These are phyloP conservation scores for Zootoca vivipara DNA, from an alignment of 2,113 vertebrate species.

Conservation along the genomic window DNA sequence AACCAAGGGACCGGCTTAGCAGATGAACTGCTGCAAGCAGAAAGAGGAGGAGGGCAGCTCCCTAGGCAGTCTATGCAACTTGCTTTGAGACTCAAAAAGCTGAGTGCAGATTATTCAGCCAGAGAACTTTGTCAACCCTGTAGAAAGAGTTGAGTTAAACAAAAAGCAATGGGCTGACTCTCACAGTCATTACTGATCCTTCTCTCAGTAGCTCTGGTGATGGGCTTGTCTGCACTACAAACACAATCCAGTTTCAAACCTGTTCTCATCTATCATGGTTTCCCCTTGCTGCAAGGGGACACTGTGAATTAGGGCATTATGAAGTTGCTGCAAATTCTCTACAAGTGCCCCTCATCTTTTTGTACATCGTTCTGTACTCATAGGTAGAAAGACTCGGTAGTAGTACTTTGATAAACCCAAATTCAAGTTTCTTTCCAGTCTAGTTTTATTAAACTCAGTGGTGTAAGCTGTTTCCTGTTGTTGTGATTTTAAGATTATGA, in stretches of 20 bases:
- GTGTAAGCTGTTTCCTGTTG: neutral
- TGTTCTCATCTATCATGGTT: neutral
- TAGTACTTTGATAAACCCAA: neutral
- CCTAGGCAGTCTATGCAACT: neutral
- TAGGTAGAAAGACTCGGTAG: neutral
- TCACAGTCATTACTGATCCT: neutral
- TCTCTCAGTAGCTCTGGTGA: neutral
- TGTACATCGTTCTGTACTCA: no score
- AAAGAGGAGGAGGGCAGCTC: neutral
- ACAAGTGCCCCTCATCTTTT: neutral
- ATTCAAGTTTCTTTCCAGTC: no score
- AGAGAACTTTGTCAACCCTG: neutral
- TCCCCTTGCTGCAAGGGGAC: neutral
- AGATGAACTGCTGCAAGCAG: slow-evolving; percentile 29
- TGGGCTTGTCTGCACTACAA: neutral
- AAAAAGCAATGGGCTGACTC: neutral
- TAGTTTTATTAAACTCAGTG: neutral
- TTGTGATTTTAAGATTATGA: neutral
- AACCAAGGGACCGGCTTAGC: slow-evolving; percentile 53
- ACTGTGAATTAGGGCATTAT: neutral
- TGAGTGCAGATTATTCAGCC: neutral
- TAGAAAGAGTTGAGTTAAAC: neutral
- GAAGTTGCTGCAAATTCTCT: neutral
- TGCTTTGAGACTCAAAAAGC: neutral
- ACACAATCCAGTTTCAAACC: neutral